These are phyloP conservation scores for Diaprepes abbreviatus DNA, from an alignment of 2,888 invertebrate species.

Conservation along the genomic window DNA sequence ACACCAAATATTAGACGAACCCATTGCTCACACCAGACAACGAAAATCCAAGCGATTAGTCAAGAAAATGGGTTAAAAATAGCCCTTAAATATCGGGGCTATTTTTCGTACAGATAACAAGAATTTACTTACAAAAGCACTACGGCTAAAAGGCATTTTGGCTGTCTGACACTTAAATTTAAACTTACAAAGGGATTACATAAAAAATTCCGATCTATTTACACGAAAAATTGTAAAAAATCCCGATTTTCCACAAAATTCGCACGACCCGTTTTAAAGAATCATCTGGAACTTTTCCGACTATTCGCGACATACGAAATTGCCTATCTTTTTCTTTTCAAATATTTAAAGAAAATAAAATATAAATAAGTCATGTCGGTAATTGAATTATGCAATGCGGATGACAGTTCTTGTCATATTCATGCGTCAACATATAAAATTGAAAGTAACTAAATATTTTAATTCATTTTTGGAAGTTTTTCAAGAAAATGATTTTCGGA, in stretches of 20 bases:
- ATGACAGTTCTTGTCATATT: slow-evolving; percentile 19
- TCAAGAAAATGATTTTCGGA: too few species aligned
- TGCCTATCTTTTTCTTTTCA: neutral
- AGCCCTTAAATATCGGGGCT: slow-evolving; percentile 28
- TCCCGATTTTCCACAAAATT: slow-evolving; percentile 32
- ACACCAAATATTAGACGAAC: slow-evolving; percentile 26
- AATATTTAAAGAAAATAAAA: neutral
- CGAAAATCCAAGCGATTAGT: slow-evolving; percentile 41
- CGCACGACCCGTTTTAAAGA: slow-evolving; percentile 39
- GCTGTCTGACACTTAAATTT: slow-evolving; percentile 30
- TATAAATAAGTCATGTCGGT: slow-evolving; percentile 16
- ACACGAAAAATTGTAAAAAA: slow-evolving; percentile 19
- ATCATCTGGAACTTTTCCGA: slow-evolving; percentile 47
- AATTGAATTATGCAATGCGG: slow-evolving; percentile 41
- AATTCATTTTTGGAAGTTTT: too few species aligned
- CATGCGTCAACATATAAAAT: neutral
- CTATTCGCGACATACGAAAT: slow-evolving; percentile 4
- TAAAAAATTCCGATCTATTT: slow-evolving; percentile 20
- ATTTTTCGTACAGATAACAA: slow-evolving; percentile 2
- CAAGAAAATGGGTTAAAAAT: slow-evolving; percentile 38
- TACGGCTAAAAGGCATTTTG: slow-evolving; percentile 45
- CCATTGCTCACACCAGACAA: slow-evolving; percentile 16
- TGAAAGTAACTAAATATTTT: too few species aligned
- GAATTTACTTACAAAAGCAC: slow-evolving; percentile 47
- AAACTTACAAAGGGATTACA: slow-evolving; percentile 23